Conservation (phyloP, 1,140 invertebrate species). For the Amyelois transitella region DNA sequence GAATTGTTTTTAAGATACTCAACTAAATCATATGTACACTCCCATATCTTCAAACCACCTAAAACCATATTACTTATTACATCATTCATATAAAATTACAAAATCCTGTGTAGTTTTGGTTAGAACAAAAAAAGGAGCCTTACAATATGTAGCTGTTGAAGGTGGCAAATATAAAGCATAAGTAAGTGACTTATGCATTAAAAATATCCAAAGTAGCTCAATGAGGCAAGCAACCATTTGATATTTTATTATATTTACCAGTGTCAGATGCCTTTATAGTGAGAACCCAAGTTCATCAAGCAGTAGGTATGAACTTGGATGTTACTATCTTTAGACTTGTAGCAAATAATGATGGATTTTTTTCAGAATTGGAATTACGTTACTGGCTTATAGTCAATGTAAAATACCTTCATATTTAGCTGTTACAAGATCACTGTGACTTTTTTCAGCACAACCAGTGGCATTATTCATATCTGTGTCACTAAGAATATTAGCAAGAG, state of each 20-base stretch:
- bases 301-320: no score
- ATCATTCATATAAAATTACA: neutral
- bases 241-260: no score
- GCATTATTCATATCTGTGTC: constrained; percentile 27
- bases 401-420: constrained; percentile 82
- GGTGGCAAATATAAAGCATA: neutral
- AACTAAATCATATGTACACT: constrained; percentile 87
- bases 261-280: no score
- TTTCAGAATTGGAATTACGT: neutral
- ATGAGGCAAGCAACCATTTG: neutral
- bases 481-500: constrained; percentile 46
- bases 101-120: neutral
- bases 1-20: constrained; percentile 76
- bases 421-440: constrained; percentile 82
- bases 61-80: constrained; percentile 23
- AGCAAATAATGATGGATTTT: neutral
- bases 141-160: neutral
- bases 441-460: constrained; percentile 77
- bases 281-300: no score
- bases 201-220: neutral
- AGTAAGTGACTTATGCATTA: neutral
- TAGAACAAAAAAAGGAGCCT: neutral
- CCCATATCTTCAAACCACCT: constrained; percentile 94
- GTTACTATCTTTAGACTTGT: no score
- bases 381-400: constrained; percentile 10